phyloP scores from a whole-genome alignment of 2,888 invertebrate genomes.

The Eupithecia tripunctaria region DNA sequence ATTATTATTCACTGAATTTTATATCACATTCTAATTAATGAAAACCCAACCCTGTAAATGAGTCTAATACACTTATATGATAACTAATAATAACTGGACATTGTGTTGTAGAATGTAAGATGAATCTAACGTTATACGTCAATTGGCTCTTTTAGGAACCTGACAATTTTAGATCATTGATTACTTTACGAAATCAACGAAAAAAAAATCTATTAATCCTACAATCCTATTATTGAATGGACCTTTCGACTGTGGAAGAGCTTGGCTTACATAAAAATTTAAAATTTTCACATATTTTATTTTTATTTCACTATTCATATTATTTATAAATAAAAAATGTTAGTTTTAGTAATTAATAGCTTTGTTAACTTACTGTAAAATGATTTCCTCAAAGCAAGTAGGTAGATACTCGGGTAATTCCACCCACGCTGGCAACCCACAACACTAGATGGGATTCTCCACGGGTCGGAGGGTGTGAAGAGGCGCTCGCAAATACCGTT shows the following conservation, averaged over 20 bases:
- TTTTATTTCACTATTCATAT: too few relatives aligned
- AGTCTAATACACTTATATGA: too few relatives aligned
- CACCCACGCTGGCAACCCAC: conserved; percentile 50
- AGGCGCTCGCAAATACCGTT: conserved; percentile 70
- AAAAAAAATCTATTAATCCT: too few relatives aligned
- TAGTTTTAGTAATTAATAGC: not conserved
- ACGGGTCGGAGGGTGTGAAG: conserved; percentile 68
- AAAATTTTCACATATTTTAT: too few relatives aligned
- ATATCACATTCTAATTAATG: not conserved
- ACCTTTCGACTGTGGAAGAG: too few relatives aligned
- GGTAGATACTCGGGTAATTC: conserved; percentile 20
- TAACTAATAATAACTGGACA: not conserved
- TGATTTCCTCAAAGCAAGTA: not conserved
- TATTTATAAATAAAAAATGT: too few relatives aligned
- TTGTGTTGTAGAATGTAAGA: not conserved
- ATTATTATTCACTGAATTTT: not conserved
- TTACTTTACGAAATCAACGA: not conserved
- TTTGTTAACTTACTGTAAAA: not conserved
- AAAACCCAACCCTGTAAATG: not conserved
- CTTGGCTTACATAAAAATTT: too few relatives aligned
- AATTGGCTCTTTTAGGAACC: not conserved
- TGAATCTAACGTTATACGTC: not conserved
- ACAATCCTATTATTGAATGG: too few relatives aligned
- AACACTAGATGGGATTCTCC: conserved; percentile 60
- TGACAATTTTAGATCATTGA: not conserved